phyloP scores from a whole-genome alignment of 2,113 vertebrate genomes.

The Aegithalos caudatus region DNA sequence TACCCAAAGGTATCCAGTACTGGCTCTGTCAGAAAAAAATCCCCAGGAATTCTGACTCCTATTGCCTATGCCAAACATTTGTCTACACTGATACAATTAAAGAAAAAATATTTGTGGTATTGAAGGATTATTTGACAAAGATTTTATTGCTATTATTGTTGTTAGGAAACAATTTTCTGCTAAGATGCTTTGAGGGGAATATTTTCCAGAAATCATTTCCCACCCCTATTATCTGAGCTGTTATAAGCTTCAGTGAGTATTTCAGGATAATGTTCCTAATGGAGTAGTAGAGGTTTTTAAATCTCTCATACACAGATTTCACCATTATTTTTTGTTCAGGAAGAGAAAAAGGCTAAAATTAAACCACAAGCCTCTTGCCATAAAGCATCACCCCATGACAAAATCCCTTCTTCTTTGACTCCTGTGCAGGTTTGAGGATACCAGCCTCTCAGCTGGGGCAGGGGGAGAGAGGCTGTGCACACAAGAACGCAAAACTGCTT shows the following conservation, averaged over 20 bases:
- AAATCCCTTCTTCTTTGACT: not conserved
- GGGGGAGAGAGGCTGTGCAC: not conserved
- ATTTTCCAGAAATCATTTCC: constrained; percentile 41
- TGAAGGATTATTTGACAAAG: constrained; percentile 39
- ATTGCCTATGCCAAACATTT: not conserved
- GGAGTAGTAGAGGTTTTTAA: constrained; percentile 22
- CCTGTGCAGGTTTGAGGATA: not conserved
- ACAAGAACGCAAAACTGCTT: not conserved
- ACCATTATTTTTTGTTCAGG: not conserved
- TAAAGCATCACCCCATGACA: not conserved
- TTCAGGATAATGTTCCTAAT: constrained; percentile 52
- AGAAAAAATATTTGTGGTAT: constrained; percentile 14
- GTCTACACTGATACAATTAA: not conserved
- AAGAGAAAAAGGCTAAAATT: constrained; percentile 24
- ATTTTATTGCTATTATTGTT: constrained; percentile 20
- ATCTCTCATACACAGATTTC: not conserved
- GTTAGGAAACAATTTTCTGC: constrained; percentile 39
- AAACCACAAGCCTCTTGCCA: not conserved
- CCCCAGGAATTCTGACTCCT: not conserved
- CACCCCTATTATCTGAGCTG: constrained; percentile 38
- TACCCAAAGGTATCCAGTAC: constrained; percentile 2
- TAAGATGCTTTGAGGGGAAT: constrained; percentile 44
- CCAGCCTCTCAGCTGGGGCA: not conserved
- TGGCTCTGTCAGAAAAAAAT: not conserved
- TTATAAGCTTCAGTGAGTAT: constrained; percentile 13